Evolutionary conservation across 2,113 vertebrate species (phyloP), one percentile per base, ranked within the genome.

Genomic region (Alces alces): DNA sequence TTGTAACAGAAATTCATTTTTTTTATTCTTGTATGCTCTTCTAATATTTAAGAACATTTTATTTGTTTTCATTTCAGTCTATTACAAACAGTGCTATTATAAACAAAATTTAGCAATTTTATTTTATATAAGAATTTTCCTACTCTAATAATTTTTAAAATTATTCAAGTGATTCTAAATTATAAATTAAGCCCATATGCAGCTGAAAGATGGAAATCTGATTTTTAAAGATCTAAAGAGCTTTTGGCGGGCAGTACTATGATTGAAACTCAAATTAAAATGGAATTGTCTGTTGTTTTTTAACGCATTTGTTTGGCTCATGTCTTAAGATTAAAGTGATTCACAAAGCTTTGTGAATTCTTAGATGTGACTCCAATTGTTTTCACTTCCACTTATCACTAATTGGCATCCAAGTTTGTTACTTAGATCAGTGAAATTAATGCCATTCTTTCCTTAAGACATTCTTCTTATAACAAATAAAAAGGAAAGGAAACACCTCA

Each of bases 311-410:
- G 4, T 93, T 95, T 73, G 50, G 25, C 30, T 96, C 39, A 54
- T n/a, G 28, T 58, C 30, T 96, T 36, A 94, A 95, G 61, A 86
- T 50, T 19, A 92, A 95, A 89, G 45, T 91, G 55, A 73, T 91
- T 86, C 91, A 84, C 21, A 91, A 80, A 91, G 2, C 27, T 66
- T 70, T 78, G 43, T 52, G 79, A 78, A 86, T 95, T 82, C 58
- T 96, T 89, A 91, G 45, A n/a, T 64, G 27, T 61, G 23, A 80
- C 13, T 78, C 84, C 92, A 86, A 36, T 6, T 76, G 10, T 60
- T 45, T 91, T 47, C 80, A 6, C 16, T 70, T 58, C n/a, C 30
- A 39, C n/a, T 91, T 82, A 47, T 12, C 7, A 80, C 15, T 47
- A 93, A 87, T 47, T 47, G 23, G 25, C 76, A 85, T 84, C 58